Evolutionary conservation across 2,113 vertebrate species (phyloP).

Genomic region (Anarrhichthys ocellatus): DNA sequence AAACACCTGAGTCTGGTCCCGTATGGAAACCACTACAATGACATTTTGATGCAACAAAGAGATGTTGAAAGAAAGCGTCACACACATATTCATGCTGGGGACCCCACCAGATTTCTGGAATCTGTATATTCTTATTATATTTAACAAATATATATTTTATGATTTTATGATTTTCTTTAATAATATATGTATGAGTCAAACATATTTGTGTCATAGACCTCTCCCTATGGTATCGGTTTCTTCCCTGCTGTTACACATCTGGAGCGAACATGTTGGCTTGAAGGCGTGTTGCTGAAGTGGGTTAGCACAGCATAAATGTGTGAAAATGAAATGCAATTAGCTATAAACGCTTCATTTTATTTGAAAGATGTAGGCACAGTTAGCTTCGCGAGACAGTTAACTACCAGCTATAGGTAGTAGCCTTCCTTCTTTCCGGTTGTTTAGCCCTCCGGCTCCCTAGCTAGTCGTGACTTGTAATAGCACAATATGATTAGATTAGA

Average conservation of each 20-base stretch:
- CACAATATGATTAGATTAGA: too few species aligned
- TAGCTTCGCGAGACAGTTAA: too few species aligned
- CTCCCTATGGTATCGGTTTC: neutral
- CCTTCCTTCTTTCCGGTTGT: neutral
- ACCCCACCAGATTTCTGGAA: too few species aligned
- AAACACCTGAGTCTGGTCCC: neutral
- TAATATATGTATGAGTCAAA: neutral
- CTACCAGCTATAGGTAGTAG: neutral
- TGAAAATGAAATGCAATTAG: neutral
- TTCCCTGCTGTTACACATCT: neutral
- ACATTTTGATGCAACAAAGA: neutral
- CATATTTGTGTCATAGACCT: neutral
- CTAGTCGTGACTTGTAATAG: neutral
- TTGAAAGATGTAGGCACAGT: neutral
- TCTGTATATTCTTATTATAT: neutral
- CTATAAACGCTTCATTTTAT: neutral
- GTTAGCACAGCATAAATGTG: neutral
- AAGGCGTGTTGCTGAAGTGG: neutral
- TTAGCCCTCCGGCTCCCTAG: neutral
- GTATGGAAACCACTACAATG: neutral
- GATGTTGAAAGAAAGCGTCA: neutral
- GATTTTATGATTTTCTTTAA: neutral
- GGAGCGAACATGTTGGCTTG: neutral
- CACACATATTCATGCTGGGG: too few species aligned
- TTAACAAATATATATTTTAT: neutral